These are phyloP conservation scores for Caenorhabditis afra DNA, from an alignment of 2,888 invertebrate species.

Conservation along the genomic window DNA sequence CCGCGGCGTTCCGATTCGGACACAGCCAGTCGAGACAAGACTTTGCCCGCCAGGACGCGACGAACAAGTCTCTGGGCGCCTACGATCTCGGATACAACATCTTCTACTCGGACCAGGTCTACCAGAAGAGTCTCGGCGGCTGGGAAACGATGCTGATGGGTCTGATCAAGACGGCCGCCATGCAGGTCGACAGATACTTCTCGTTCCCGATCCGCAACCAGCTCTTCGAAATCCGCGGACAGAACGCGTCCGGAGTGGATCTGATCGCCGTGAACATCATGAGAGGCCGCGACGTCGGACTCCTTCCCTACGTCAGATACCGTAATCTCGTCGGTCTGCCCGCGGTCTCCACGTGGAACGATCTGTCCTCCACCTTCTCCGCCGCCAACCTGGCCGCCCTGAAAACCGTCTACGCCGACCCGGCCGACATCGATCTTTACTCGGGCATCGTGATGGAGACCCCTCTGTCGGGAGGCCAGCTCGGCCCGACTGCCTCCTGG, in stretches of 20 bases:
- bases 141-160: conserved; percentile 62
- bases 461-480: conserved; percentile 57
- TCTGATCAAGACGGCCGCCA: conserved; percentile 60
- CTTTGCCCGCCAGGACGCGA: conserved; percentile 53
- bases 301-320: conserved; percentile 53
- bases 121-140: conserved; percentile 49
- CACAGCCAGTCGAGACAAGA: conserved; percentile 62
- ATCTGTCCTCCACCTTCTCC: conserved; percentile 61
- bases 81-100: conserved; percentile 57
- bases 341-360: conserved; percentile 55
- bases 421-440: conserved; percentile 69
- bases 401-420: conserved; percentile 62
- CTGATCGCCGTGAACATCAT: conserved; percentile 92
- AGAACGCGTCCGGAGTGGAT: conserved; percentile 88
- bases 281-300: conserved; percentile 83
- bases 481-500: conserved; percentile 67
- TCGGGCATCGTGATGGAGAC: conserved; percentile 68
- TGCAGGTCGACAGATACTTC: conserved; percentile 64
- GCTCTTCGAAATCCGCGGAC: conserved; percentile 88
- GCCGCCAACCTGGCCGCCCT: conserved; percentile 52
- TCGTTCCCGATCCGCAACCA: conserved; percentile 71
- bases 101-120: conserved; percentile 57
- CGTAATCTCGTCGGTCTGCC: conserved; percentile 49
- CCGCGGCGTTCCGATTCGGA: conserved; percentile 92
- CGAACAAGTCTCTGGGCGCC: conserved; percentile 34